These are phyloP conservation scores for Tigriopus californicus DNA, from an alignment of 2,888 invertebrate species.

Conservation along the genomic window DNA sequence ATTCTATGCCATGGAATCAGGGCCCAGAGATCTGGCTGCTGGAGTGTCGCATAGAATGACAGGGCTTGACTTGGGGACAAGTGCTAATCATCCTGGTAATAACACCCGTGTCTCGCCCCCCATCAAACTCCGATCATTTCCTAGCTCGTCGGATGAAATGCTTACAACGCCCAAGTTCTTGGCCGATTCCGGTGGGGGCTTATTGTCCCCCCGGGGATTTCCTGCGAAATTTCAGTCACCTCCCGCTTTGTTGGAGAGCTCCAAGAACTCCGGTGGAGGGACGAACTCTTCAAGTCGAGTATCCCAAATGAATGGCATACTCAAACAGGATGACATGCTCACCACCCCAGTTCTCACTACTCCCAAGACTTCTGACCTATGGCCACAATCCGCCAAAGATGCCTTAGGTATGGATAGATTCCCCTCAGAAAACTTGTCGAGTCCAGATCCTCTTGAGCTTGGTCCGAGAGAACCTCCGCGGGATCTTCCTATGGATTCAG, in stretches of 20 bases:
- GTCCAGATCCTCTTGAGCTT: no score
- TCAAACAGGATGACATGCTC: not conserved
- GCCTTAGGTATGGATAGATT: no score
- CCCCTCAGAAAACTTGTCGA: no score
- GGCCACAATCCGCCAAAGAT: not conserved
- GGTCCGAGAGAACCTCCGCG: not conserved
- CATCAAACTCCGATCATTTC: not conserved
- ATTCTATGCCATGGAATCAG: no score
- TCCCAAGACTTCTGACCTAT: not conserved
- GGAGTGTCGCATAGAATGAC: slow-evolving; percentile 3
- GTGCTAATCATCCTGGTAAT: not conserved
- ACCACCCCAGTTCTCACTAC: slow-evolving; percentile 12
- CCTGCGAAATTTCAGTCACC: not conserved
- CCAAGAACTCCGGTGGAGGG: no score
- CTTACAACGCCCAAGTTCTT: slow-evolving; percentile 4
- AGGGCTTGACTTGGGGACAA: slow-evolving; percentile 2
- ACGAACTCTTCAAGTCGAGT: no score
- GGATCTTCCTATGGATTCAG: slow-evolving; percentile 7
- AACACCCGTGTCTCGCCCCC: not conserved
- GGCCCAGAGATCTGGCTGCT: no score
- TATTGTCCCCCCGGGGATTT: not conserved
- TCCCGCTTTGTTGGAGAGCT: no score
- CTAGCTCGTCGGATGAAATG: not conserved
- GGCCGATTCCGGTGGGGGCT: not conserved
- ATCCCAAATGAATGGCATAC: no score